Evolutionary conservation across 1,140 invertebrate genomes (phyloP).

Genomic region (Paraescarpia echinospica): DNA sequence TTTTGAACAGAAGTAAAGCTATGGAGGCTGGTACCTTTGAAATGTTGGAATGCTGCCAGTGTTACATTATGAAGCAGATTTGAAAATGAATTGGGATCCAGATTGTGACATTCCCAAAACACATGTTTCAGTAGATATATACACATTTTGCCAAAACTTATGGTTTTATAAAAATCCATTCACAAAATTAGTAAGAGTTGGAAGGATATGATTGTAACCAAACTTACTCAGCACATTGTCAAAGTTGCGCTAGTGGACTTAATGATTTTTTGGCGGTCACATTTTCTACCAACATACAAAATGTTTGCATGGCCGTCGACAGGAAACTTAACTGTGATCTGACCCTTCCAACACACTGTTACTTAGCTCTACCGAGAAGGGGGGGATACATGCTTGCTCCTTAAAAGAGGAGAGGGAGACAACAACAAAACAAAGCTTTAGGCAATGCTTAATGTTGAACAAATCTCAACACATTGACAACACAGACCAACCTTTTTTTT

Average conservation of each 20-base stretch:
- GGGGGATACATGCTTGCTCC: neutral
- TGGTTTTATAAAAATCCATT: neutral
- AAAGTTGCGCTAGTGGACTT: neutral
- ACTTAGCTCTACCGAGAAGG: neutral
- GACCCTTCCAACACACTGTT: neutral
- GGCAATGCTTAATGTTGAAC: neutral
- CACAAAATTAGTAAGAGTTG: neutral
- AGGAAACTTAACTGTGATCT: neutral
- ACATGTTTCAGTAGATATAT: neutral
- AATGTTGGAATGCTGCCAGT: neutral
- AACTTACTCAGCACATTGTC: neutral
- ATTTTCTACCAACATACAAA: neutral
- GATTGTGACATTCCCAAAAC: neutral
- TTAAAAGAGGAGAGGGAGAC: neutral
- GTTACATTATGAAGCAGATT: neutral
- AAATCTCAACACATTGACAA: neutral
- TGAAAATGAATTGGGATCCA: neutral
- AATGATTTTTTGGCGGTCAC: neutral
- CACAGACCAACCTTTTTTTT: neutral
- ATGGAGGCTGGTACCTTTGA: neutral
- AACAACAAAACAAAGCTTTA: neutral
- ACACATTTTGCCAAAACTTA: neutral
- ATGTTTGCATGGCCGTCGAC: no score
- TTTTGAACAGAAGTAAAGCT: no score
- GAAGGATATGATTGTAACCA: neutral